These are phyloP conservation scores for Chaetodon auriga DNA, from an alignment of 2,113 vertebrate species.

Conservation along the genomic window DNA sequence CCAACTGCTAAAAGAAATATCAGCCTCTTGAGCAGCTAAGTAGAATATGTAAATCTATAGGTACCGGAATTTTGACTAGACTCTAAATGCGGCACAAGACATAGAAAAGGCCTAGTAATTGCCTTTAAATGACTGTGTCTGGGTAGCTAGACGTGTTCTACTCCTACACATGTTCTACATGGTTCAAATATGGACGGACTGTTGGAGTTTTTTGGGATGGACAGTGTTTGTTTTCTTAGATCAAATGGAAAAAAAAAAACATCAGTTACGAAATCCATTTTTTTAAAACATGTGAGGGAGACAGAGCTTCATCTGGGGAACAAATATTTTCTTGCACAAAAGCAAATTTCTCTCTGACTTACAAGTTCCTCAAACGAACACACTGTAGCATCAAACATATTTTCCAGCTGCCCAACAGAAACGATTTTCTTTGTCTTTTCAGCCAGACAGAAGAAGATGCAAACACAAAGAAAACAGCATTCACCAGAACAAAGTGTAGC, in stretches of 20 bases:
- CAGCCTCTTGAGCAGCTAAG: too few species aligned
- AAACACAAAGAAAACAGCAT: not conserved
- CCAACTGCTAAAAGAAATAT: too few species aligned
- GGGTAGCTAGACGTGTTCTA: not conserved
- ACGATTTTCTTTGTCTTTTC: not conserved
- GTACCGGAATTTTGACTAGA: too few species aligned
- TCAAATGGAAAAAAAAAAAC: slow-evolving; percentile 25
- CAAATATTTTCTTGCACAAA: slow-evolving; percentile 38
- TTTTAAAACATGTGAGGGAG: not conserved
- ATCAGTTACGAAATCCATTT: not conserved
- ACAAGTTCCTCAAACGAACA: slow-evolving; percentile 32
- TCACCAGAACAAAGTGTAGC: not conserved
- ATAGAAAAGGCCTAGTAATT: not conserved
- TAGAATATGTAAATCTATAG: too few species aligned
- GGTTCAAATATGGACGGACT: not conserved
- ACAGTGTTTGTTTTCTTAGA: not conserved
- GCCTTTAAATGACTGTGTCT: not conserved
- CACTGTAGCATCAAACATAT: not conserved
- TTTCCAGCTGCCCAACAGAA: slow-evolving; percentile 4
- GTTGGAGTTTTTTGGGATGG: not conserved
- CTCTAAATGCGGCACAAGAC: not conserved
- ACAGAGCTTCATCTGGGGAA: slow-evolving; percentile 22
- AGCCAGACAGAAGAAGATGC: not conserved
- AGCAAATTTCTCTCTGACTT: slow-evolving; percentile 8
- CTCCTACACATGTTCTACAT: not conserved